phyloP scores from a whole-genome alignment of 2,113 vertebrate species.

The Stictonetta naevosa region DNA sequence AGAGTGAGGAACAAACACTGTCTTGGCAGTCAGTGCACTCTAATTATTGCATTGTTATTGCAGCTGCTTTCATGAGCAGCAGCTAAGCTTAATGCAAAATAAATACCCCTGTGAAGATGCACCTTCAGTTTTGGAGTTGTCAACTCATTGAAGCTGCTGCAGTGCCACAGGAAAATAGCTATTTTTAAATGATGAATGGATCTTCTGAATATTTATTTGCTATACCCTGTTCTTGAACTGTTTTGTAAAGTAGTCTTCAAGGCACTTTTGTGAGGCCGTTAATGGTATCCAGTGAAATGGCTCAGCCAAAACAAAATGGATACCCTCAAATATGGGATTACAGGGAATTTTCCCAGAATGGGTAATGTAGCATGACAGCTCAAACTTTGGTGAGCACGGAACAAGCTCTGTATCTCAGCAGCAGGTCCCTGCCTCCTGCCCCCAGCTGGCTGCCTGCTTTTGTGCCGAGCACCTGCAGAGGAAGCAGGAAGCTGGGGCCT shows the following conservation, averaged over 20 bases:
- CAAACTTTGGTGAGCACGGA: neutral
- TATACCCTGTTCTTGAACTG: neutral
- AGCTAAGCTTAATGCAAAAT: neutral
- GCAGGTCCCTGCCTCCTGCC: neutral
- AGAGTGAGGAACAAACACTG: conserved; percentile 7
- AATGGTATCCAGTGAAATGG: neutral
- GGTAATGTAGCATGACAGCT: neutral
- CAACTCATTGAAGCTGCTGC: neutral
- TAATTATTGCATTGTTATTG: conserved; percentile 21
- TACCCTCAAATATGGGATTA: neutral
- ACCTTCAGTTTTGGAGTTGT: neutral
- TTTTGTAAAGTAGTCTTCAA: neutral
- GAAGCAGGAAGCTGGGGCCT: conserved; percentile 24
- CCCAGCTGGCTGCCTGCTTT: neutral
- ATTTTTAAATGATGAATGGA: neutral
- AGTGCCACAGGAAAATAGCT: neutral
- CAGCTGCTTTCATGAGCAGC: neutral
- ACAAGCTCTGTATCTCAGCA: neutral
- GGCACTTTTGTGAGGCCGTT: neutral
- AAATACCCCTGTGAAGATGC: neutral
- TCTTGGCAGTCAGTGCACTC: conserved; percentile 8
- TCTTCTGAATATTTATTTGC: neutral
- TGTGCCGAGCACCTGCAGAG: conserved; percentile 4
- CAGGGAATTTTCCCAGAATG: neutral
- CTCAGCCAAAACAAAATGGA: neutral